phyloP scores from a whole-genome alignment of 2,113 vertebrate species.

The Smithornis capensis region DNA sequence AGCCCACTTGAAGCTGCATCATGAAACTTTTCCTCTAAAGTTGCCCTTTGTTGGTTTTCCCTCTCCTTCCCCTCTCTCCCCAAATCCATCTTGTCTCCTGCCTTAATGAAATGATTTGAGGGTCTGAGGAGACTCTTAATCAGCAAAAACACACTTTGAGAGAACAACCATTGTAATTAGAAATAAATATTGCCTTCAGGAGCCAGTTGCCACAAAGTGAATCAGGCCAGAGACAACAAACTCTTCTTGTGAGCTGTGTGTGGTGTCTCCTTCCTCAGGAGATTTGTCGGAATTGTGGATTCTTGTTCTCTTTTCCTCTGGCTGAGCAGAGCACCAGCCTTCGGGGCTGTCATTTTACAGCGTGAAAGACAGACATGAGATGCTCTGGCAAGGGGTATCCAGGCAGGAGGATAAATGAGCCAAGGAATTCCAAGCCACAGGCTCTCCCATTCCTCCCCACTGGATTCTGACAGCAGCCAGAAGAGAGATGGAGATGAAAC shows the following conservation, averaged over 20 bases:
- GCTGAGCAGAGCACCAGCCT: background rate
- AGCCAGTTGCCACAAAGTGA: background rate
- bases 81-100: background rate
- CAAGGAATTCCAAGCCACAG: conserved; percentile 27
- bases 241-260: rapidly evolving
- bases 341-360: background rate
- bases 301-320: background rate
- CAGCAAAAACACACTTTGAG: background rate
- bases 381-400: background rate
- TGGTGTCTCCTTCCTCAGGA: background rate
- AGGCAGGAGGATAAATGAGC: background rate
- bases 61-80: background rate
- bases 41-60: background rate
- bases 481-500: conserved; percentile 1
- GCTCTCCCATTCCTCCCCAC: background rate
- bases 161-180: background rate
- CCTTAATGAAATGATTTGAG: background rate
- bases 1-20: background rate
- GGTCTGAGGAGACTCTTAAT: background rate
- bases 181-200: background rate
- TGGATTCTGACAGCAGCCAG: background rate
- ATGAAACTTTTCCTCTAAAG: background rate
- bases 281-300: background rate
- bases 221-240: background rate
- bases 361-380: background rate